phyloP scores from a whole-genome alignment of 2,797 vertebrate species.

The Selene dorsalis region DNA sequence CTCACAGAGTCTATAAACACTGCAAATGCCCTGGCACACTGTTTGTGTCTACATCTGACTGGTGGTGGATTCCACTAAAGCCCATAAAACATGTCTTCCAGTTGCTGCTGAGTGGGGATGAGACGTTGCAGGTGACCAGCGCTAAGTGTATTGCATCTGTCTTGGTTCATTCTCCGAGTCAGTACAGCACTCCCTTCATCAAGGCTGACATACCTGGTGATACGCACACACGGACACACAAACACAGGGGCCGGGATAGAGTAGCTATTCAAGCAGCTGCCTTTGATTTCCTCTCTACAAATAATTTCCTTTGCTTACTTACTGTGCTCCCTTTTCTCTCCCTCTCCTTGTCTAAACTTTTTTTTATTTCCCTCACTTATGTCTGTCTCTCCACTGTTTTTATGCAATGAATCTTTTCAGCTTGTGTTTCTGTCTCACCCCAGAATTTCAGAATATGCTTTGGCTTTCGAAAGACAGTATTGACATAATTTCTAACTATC shows the following conservation, averaged over 20 bases:
- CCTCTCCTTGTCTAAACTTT: background rate
- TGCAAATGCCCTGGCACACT: background rate
- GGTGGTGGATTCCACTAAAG: constrained; percentile 12
- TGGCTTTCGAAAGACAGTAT: constrained; percentile 1
- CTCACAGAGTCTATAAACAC: constrained; percentile 14
- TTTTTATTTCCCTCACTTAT: constrained; percentile 4
- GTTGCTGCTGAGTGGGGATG: constrained; percentile 92
- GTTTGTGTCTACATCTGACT: constrained; percentile 6
- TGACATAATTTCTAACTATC: background rate
- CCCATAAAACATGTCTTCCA: constrained; percentile 71
- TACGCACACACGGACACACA: constrained; percentile 21
- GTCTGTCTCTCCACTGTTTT: background rate
- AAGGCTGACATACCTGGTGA: constrained; percentile 92
- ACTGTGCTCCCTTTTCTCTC: background rate
- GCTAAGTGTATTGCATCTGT: constrained; percentile 89
- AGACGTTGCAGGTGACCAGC: constrained; percentile 89
- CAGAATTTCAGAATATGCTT: background rate
- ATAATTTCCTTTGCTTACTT: constrained; percentile 22
- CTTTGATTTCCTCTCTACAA: constrained; percentile 27
- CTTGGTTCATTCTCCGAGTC: constrained; percentile 88
- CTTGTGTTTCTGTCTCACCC: background rate
- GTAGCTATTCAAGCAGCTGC: background rate
- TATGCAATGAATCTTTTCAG: background rate
- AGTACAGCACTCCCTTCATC: constrained; percentile 89
- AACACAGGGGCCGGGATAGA: constrained; percentile 1